Evolutionary conservation across 2,113 vertebrate genomes (phyloP).

Genomic region (Syrrhaptes paradoxus): DNA sequence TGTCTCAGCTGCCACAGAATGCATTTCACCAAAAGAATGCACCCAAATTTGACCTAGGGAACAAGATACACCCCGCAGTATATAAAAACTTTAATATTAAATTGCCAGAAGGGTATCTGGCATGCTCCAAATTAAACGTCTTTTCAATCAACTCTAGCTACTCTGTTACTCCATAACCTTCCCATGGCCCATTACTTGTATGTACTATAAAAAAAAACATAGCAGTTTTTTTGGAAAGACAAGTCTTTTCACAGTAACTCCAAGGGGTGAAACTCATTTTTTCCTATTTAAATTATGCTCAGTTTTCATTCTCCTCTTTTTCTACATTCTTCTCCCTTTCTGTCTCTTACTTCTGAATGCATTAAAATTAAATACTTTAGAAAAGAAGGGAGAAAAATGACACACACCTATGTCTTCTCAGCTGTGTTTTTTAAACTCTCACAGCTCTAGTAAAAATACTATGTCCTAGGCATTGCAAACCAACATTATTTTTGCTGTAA

Average conservation of each 20-base stretch:
- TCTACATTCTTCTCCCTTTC: background rate
- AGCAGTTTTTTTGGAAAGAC: background rate
- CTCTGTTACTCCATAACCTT: slow-evolving; percentile 29
- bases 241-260: background rate
- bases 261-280: background rate
- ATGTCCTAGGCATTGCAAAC: slow-evolving; percentile 46
- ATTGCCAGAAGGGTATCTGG: slow-evolving; percentile 45
- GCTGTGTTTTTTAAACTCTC: slow-evolving; percentile 59
- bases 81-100: slow-evolving; percentile 9
- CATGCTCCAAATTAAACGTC: slow-evolving; percentile 31
- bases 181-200: background rate
- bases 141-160: slow-evolving; percentile 8
- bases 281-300: slow-evolving; percentile 20
- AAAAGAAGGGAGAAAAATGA: slow-evolving; percentile 22
- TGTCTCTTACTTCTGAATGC: background rate
- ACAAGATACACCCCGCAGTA: slow-evolving; percentile 21
- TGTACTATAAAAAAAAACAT: background rate
- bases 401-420: slow-evolving; percentile 7
- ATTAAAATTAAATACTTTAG: slow-evolving; percentile 50
- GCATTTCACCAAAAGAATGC: slow-evolving; percentile 20
- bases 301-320: background rate
- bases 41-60: slow-evolving; percentile 23
- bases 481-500: slow-evolving; percentile 74
- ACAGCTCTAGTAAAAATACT: slow-evolving; percentile 66
- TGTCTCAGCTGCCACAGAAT: slow-evolving; percentile 5